Base-by-base conservation (phyloP, 2,113 vertebrate species). In the Haplochromis burtoni region DNA sequence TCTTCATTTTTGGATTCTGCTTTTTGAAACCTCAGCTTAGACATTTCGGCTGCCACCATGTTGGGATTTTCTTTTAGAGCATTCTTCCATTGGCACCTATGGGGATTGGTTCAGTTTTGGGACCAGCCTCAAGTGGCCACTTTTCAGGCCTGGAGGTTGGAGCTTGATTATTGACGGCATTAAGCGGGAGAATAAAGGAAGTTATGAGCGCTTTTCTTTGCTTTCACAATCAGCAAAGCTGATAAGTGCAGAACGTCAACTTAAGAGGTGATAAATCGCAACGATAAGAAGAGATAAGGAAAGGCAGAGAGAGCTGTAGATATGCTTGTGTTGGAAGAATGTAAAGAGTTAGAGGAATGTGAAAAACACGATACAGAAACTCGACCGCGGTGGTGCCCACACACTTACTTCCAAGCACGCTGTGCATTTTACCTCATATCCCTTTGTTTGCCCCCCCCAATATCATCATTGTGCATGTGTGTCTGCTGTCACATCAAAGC, bases 401-500 rank as follows among this genome's bases (percentile, higher is more conserved):
- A 85, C 68, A 82, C 53, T 49, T 29, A 26, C 85, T 88, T 92
- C 89, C 92, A 91, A 87, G 86, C 66, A 53, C 1, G 21, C 24
- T n/a, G 47, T 24, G 73, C 82, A 57, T 81, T 40, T 82, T 14
- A 81, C 55, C 80, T 78, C 76, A 3, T 11, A 3, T 16, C 17
- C 21, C 86, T 86, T 85, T 87, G 78, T 91, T 84, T 59, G 54
- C 31, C 17, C 42, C 42, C 33, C 33, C 78, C 42, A 10, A 89
- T 53, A 12, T 92, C 89, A 51, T 86, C 53, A 6, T 85, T 5
- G 42, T 21, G 85, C 78, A 81, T 87, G 87, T 26, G 35, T 53
- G 87, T 92, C 92, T 87, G 84, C 91, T 81, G 51, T 88, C 92
- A 92, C 91, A 82, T 95, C 88, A 91, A 93, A 91, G 91, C 88